Base-by-base conservation (phyloP, 2,113 vertebrate species). In the Garra rufa region DNA sequence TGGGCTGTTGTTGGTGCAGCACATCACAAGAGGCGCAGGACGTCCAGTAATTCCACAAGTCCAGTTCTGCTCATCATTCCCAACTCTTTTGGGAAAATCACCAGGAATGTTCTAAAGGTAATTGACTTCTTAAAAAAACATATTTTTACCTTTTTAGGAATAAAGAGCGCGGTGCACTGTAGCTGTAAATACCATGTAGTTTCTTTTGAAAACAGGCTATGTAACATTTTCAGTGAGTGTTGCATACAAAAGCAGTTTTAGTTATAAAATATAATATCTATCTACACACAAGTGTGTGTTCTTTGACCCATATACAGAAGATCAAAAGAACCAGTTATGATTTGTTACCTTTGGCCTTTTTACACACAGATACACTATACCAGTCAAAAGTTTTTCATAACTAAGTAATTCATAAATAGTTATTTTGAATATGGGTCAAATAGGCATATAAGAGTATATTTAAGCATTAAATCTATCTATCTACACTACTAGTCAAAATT, bases 21-120 rank as follows among this genome's bases (percentile, higher is more conserved):
- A 9, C 89, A 92, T 83, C 93, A 94, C 83, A 94, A 88, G 46
- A 92, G 95, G 85, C 93, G 95, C 63, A 92, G 94, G 86, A 94
- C 94, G 0, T 95, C 94, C 52, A 95, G 95, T 52, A 94, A 95
- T 87, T 95, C 95, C 61, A 91, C 91, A 57, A 92, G 92, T 46
- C 94, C 95, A 1, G 84, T 96, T 28, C 92, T 96, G 8, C 91
- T 96, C 81, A 92, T 96, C 88, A 92, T 96, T 43, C 95, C 95
- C 14, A 96, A 95, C 91, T 95, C 95, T 48, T 95, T 95, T 83
- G 95, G 95, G 52, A 96, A 93, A 90, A 94, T 96, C 84, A 96
- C 95, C 15, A 91, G 93, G 74, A 96, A 94, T 87, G 91, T 94
- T 57, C 61, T 93, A 8, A 93, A 95, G 95, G 95, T 95, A 94